These are phyloP conservation scores for Melieria omissa DNA, from an alignment of 2,888 invertebrate species.

Conservation along the genomic window DNA sequence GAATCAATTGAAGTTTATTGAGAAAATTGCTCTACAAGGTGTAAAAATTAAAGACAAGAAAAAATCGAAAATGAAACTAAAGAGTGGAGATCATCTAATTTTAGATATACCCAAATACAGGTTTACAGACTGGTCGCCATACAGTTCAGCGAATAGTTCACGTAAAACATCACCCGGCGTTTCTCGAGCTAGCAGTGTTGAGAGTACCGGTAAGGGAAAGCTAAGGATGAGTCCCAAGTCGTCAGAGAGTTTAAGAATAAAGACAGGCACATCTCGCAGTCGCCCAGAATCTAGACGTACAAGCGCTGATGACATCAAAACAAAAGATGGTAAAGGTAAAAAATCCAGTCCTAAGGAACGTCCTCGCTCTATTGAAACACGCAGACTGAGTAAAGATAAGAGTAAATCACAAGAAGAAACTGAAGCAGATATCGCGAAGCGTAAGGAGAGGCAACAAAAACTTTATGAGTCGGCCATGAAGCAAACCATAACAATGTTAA, in stretches of 20 bases:
- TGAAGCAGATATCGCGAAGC: slow-evolving; percentile 76
- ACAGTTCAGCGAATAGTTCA: slow-evolving; percentile 66
- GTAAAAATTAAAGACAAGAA: slow-evolving; percentile 67
- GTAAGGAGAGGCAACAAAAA: slow-evolving; percentile 80
- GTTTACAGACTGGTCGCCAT: slow-evolving; percentile 65
- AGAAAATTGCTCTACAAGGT: slow-evolving; percentile 66
- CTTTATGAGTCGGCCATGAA: slow-evolving; percentile 80
- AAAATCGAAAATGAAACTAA: slow-evolving; percentile 65
- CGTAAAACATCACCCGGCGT: slow-evolving; percentile 66
- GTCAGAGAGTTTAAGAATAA: slow-evolving; percentile 56
- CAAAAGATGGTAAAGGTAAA: slow-evolving; percentile 52
- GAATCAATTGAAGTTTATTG: slow-evolving; percentile 68
- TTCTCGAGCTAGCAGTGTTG: slow-evolving; percentile 66
- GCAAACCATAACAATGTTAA: slow-evolving; percentile 78
- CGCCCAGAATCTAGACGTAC: slow-evolving; percentile 69
- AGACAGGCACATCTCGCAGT: slow-evolving; percentile 53
- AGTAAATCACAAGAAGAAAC: slow-evolving; percentile 80
- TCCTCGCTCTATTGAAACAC: slow-evolving; percentile 75
- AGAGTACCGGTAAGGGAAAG: slow-evolving; percentile 63
- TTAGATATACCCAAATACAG: slow-evolving; percentile 66
- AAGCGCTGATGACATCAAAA: slow-evolving; percentile 65
- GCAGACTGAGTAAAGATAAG: slow-evolving; percentile 69
- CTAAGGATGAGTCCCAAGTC: slow-evolving; percentile 52
- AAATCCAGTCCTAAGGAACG: slow-evolving; percentile 74
- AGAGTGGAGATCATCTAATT: slow-evolving; percentile 65